These are phyloP conservation scores for Phalacrocorax pelagicus DNA, from an alignment of 2,113 vertebrate species.

Conservation along the genomic window DNA sequence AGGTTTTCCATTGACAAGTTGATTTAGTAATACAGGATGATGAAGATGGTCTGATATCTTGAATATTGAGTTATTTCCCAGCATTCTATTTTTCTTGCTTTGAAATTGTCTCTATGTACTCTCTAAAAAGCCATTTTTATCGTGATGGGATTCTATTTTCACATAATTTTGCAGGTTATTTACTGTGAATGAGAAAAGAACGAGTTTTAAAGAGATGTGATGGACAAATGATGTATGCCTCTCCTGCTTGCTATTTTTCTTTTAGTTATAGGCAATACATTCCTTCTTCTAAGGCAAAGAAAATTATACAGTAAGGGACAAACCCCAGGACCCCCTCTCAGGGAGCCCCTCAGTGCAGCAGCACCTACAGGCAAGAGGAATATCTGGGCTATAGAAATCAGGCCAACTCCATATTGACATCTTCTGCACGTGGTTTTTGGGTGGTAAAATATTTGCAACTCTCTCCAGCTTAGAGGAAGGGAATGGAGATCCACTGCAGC, in stretches of 20 bases:
- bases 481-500: accelerated
- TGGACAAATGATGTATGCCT: not conserved
- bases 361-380: not conserved
- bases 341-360: not conserved
- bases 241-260: not conserved
- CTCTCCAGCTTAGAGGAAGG: not conserved
- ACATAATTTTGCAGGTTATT: not conserved
- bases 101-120: not conserved
- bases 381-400: not conserved
- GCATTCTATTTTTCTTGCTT: not conserved
- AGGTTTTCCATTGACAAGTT: constrained; percentile 9
- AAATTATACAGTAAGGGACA: not conserved
- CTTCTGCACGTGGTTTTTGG: accelerated
- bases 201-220: not conserved
- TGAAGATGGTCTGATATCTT: not conserved
- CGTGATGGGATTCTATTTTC: not conserved
- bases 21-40: not conserved
- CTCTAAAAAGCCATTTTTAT: not conserved
- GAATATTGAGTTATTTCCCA: constrained; percentile 33
- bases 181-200: not conserved
- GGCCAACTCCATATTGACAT: not conserved
- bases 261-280: not conserved
- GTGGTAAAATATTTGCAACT: not conserved
- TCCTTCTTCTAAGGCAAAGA: not conserved
- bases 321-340: not conserved